Base-by-base conservation (phyloP, 2,888 invertebrate species). In the Drosophila emarginata region DNA sequence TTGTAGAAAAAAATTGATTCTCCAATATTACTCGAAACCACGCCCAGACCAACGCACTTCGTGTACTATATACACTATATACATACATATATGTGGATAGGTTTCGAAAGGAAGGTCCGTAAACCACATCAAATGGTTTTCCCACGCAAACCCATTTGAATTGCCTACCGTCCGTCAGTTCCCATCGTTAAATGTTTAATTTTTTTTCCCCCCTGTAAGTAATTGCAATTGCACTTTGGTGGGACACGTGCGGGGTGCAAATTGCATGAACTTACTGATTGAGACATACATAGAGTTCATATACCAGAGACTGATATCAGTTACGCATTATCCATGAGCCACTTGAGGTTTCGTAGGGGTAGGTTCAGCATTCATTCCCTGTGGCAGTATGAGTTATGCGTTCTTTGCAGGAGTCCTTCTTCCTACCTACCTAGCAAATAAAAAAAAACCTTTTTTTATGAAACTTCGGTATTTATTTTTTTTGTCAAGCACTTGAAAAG, bases 331-430 rank as follows among this genome's bases (percentile, higher is more conserved):
- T 72, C 72, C 78, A 81, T 72, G 67, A 73, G 70, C 23, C 21
- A 36, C 50, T 64, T 66, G 62, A 64, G 63, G 68, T 60, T 72
- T 53, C 53, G 54, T 18, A 39, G 69, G 76, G 79, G 80, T 80
- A 72, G 80, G 84, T 78, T 76, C 67, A 65, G 76, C 70, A 66
- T 36, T 56, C 70, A 66, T 36, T 56, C 86, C 82, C 82, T 85
- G 81, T 73, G 86, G 86, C 77, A 67, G 74, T 77, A 85, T 85
- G 83, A 81, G 66, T 79, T 79, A 80, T 86, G 73, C 69, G 50
- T 37, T 14, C 51, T 54, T 37, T 60, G 11, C 32, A 32, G 32
- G 32, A 32, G 32, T 64, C 66, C 67, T 69, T 76, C 53, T 21
- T 61, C 58, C 63, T 66, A n/a, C n/a, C 59, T 52, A 12, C 39